Evolutionary conservation across 1,140 invertebrate species (phyloP).

Genomic region (Notospermus geniculatus): DNA sequence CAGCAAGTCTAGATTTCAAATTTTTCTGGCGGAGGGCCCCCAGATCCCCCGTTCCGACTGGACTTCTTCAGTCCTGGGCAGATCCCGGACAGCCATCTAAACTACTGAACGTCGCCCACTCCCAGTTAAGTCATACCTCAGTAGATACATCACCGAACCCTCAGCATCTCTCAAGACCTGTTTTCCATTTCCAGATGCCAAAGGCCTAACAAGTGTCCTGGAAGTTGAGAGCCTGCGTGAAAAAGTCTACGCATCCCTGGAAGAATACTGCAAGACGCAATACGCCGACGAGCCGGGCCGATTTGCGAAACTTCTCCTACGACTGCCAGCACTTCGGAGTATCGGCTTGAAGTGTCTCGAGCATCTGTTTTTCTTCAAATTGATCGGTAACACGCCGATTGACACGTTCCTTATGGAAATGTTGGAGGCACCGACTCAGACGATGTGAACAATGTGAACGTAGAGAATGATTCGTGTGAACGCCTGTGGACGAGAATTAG

Average conservation of each 20-base stretch:
- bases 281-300: conserved; percentile 88
- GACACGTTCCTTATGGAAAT: conserved; percentile 60
- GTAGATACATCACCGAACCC: too few relatives aligned
- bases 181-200: conserved; percentile 69
- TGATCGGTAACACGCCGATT: conserved; percentile 65
- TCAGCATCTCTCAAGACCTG: neutral
- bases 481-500: too few relatives aligned
- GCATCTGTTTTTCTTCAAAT: conserved; percentile 91
- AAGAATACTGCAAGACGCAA: conserved; percentile 86
- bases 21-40: too few relatives aligned
- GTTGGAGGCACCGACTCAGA: conserved; percentile 62
- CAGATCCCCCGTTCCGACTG: too few relatives aligned
- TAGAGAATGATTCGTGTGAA: too few relatives aligned
- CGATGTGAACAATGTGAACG: too few relatives aligned
- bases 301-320: conserved; percentile 89
- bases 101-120: too few relatives aligned
- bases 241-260: conserved; percentile 90
- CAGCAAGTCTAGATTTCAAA: too few relatives aligned
- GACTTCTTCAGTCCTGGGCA: too few relatives aligned
- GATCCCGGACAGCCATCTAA: too few relatives aligned
- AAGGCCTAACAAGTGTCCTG: conserved; percentile 76
- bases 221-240: conserved; percentile 87
- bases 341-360: conserved; percentile 93
- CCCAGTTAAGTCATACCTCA: too few relatives aligned
- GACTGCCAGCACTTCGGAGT: conserved; percentile 88